Percentiles rank a stretch among this genome's conserved stretches.
These are phyloP conservation scores for Silurus asotus DNA, from an alignment of 2,113 vertebrate genomes.

Conservation along the genomic window DNA sequence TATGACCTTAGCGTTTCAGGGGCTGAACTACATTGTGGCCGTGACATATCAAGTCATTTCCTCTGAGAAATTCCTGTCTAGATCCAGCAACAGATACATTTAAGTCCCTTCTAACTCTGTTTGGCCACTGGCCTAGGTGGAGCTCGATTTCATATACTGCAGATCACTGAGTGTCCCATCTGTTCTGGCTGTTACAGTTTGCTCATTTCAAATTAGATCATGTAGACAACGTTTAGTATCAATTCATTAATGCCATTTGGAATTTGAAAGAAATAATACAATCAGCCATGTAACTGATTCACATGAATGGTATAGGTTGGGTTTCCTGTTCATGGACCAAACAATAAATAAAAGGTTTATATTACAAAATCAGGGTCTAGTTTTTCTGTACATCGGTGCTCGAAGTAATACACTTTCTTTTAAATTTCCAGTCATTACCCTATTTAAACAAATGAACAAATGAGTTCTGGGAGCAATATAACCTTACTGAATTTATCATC, in stretches of 20 bases:
- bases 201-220: neutral
- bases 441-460: neutral
- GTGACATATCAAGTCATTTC: conserved; percentile 41
- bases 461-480: conserved; percentile 71
- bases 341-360: neutral
- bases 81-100: conserved; percentile 7
- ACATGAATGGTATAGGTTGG: neutral
- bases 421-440: neutral
- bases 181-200: neutral
- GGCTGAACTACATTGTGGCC: conserved; percentile 41
- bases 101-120: neutral
- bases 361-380: neutral
- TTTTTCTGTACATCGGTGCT: neutral
- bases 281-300: neutral
- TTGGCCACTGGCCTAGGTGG: neutral
- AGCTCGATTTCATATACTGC: neutral
- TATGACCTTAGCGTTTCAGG: conserved; percentile 20
- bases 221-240: neutral
- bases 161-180: neutral
- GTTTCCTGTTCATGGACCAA: neutral
- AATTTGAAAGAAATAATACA: neutral
- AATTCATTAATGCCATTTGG: neutral
- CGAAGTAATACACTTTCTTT: neutral
- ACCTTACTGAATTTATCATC: conserved; percentile 99
- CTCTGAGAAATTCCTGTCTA: conserved; percentile 33